These are phyloP conservation scores for Uropetala carovei DNA, from an alignment of 2,888 invertebrate genomes.

Conservation along the genomic window DNA sequence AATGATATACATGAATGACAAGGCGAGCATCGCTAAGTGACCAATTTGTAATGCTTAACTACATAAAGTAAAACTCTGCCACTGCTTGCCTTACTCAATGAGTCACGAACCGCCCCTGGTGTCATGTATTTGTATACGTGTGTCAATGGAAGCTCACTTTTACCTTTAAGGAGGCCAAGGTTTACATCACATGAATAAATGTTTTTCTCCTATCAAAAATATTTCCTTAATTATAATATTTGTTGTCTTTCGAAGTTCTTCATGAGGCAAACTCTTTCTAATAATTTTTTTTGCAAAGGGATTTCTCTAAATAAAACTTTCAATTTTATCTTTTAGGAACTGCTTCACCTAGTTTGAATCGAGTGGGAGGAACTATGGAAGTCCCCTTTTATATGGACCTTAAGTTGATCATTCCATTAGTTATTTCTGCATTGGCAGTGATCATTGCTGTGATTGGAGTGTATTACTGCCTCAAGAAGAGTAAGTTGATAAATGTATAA, in stretches of 20 bases:
- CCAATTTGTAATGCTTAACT: no score
- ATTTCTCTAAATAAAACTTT: not conserved
- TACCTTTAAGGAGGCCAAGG: not conserved
- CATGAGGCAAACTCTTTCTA: no score
- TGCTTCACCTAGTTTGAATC: conserved; percentile 71
- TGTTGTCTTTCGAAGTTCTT: no score
- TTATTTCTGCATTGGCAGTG: conserved; percentile 69
- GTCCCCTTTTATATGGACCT: conserved; percentile 69
- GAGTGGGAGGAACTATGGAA: conserved; percentile 37
- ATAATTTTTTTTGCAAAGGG: not conserved
- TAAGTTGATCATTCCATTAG: conserved; percentile 69
- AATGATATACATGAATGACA: no score
- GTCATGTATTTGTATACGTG: no score
- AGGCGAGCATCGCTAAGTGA: no score
- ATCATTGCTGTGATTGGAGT: conserved; percentile 68
- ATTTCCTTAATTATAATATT: not conserved
- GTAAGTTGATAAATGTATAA: conserved; percentile 67
- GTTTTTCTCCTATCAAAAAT: not conserved
- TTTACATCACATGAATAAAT: not conserved
- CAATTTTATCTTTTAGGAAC: conserved; percentile 70
- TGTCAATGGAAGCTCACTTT: no score
- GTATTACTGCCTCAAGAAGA: conserved; percentile 69
- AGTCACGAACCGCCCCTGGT: no score
- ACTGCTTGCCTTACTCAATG: no score
- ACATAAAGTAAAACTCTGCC: no score